Evolutionary conservation across 2,888 invertebrate species (phyloP).

Genomic region (Amphipyra berbera): DNA sequence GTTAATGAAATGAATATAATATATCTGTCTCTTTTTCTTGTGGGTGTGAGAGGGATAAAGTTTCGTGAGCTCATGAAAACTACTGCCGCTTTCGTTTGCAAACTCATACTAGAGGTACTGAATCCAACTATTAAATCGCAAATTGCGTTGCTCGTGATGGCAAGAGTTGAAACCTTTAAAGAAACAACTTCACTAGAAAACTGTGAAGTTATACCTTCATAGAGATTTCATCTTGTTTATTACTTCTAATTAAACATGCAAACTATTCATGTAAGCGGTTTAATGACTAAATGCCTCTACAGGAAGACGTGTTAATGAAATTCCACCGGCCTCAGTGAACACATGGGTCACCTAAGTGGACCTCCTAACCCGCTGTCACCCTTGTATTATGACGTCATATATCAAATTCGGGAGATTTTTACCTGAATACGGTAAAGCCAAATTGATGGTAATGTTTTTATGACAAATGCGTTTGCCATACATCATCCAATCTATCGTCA

Average conservation of each 20-base stretch:
- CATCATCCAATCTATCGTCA: constrained; percentile 21
- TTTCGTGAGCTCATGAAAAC: too few species aligned
- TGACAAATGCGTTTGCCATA: constrained; percentile 31
- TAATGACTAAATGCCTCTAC: constrained; percentile 48
- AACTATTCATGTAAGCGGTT: constrained; percentile 43
- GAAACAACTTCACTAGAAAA: too few species aligned
- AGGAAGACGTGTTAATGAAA: constrained; percentile 56
- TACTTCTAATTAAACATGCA: constrained; percentile 15
- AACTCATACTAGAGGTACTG: too few species aligned
- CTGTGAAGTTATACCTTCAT: not conserved
- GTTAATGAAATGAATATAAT: too few species aligned
- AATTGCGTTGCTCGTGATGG: too few species aligned
- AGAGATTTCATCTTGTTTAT: constrained; percentile 6
- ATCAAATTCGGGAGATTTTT: constrained; percentile 39
- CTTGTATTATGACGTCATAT: constrained; percentile 21
- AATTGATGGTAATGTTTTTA: constrained; percentile 37
- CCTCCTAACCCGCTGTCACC: constrained; percentile 19
- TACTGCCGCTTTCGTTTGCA: too few species aligned
- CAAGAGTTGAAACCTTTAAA: too few species aligned
- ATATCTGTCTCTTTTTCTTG: too few species aligned
- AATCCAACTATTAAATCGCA: too few species aligned
- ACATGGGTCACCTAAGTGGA: constrained; percentile 8
- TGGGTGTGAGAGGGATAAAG: too few species aligned
- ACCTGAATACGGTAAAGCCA: constrained; percentile 17
- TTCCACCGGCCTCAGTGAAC: constrained; percentile 41